Conservation (phyloP, 2,113 vertebrate species). For the Spea multiplicata region DNA sequence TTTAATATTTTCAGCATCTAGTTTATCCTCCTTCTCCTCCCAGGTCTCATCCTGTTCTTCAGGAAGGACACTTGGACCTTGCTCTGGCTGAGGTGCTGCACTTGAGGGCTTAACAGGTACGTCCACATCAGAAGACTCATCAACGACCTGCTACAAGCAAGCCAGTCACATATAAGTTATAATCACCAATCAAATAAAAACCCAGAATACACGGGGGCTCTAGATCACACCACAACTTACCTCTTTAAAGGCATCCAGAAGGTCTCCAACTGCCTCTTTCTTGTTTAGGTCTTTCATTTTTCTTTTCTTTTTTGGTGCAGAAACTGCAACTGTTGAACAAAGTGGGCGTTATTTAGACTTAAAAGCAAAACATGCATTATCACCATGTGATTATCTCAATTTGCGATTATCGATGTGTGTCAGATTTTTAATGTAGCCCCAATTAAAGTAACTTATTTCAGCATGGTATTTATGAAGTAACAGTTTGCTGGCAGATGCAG, state of each 20-base stretch:
- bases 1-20: constrained; percentile 86
- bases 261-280: constrained; percentile 88
- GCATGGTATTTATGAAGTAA: too few species aligned
- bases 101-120: constrained; percentile 4
- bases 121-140: constrained; percentile 57
- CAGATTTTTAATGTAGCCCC: too few species aligned
- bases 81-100: constrained; percentile 55
- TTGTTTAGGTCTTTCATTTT: constrained; percentile 95
- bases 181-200: constrained; percentile 34
- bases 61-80: constrained; percentile 53
- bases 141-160: constrained; percentile 24
- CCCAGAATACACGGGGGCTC: not conserved
- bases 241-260: constrained; percentile 97
- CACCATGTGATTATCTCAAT: too few species aligned
- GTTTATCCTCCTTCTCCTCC: constrained; percentile 95
- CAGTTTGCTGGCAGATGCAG: too few species aligned
- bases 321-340: constrained; percentile 72
- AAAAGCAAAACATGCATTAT: not conserved
- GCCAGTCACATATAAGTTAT: constrained; percentile 46
- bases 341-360: not conserved
- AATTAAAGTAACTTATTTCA: too few species aligned
- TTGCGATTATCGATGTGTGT: too few species aligned
- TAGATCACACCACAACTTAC: constrained; percentile 58
- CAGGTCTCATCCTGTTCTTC: constrained; percentile 87
- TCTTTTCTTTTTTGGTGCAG: constrained; percentile 95